phyloP scores from a whole-genome alignment of 1,140 invertebrate genomes.

The Sesamia nonagrioides region DNA sequence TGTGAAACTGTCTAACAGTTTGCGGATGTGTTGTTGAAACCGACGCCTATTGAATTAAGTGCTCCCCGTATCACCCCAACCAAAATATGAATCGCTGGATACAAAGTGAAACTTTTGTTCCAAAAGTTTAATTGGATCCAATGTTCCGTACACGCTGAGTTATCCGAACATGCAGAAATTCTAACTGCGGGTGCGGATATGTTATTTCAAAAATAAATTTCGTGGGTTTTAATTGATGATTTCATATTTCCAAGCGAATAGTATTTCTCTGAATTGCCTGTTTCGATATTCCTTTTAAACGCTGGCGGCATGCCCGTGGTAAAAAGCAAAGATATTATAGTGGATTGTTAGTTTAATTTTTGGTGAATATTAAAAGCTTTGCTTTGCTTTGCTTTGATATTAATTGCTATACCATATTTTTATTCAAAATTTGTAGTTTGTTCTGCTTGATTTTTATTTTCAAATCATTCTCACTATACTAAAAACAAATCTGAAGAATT shows the following conservation, averaged over 20 bases:
- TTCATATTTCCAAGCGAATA: constrained; percentile 6
- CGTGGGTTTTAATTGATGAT: constrained; percentile 28
- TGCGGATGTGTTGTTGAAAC: neutral
- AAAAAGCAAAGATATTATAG: neutral
- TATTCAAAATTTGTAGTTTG: neutral
- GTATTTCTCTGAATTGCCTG: constrained; percentile 18
- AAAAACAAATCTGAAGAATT: neutral
- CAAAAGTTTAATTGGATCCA: constrained; percentile 34
- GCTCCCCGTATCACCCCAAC: neutral
- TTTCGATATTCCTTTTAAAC: neutral
- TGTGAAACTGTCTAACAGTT: constrained; percentile 1
- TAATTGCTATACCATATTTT: neutral
- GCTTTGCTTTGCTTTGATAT: neutral
- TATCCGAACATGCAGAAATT: constrained; percentile 11
- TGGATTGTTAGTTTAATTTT: neutral
- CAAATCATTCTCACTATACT: too few relatives aligned
- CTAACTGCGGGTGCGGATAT: constrained; percentile 6
- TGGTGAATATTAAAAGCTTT: neutral
- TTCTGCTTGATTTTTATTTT: too few relatives aligned
- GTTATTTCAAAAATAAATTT: constrained; percentile 32
- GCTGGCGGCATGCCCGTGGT: neutral
- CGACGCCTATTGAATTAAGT: constrained; percentile 22
- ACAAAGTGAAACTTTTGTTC: constrained; percentile 28
- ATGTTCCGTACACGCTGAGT: constrained; percentile 7
- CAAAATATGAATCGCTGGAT: constrained; percentile 27